Base-by-base conservation (phyloP, 2,888 invertebrate genomes). In the Anodontia alba region DNA sequence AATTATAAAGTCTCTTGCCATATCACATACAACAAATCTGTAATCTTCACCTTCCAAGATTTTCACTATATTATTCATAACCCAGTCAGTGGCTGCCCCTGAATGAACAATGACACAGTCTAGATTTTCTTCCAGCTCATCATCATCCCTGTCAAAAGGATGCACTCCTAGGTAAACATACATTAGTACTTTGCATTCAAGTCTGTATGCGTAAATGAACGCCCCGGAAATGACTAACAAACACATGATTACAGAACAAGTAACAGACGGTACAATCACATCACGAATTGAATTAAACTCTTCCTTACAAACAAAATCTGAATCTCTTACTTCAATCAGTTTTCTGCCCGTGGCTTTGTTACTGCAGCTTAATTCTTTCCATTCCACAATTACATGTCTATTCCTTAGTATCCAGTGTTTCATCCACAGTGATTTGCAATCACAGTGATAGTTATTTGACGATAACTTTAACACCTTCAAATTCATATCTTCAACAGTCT, bases 121-220 rank as follows among this genome's bases (percentile, higher is more conserved):
- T 33, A 88, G 79, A 12, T 76, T 71, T 69, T 89, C 89, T 20
- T 77, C 42, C 0, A 68, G 57, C 8, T 78, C 74, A 12, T 78
- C 80, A 20, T 81, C 79, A 42, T 88, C 87, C 54, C 79, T 81
- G 72, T 89, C 89, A 66, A 88, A 89, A 10, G 89, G 89, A 81
- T 87, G 88, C 29, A 88, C 51, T 7, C 88, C 88, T 46, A 87
- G 86, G 62, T 89, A 89, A 1, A 89, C 81, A 54, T 86, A 89
- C 43, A 89, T 43, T 15, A 88, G 36, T 12, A 89, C 88, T 70
- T 89, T 89, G 15, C 84, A 73, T 49, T 89, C 89, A 17, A 88
- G 43, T 46, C 86, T 74, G 43, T 86, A 89, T 3, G 84, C 66
- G 42, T 84, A 87, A 23, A 84, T 26, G 0, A 83, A 17, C 26